These are phyloP conservation scores for Crotalus adamanteus DNA, from an alignment of 2,797 vertebrate species.

Conservation along the genomic window DNA sequence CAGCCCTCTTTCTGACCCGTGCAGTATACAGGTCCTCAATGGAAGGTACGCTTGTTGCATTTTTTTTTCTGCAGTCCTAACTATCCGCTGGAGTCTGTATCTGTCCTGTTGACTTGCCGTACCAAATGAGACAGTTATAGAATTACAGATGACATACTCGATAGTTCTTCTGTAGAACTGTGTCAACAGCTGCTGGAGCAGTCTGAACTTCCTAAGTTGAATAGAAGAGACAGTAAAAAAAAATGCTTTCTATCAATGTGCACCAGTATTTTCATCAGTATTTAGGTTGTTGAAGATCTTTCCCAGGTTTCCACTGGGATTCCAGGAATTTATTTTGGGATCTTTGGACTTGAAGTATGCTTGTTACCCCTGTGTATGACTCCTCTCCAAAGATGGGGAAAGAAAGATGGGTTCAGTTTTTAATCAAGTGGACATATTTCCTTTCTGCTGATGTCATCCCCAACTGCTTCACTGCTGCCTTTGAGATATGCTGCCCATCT, in stretches of 20 bases:
- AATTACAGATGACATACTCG: not conserved
- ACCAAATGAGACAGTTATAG: not conserved
- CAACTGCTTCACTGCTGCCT: not conserved
- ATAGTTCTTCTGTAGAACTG: not conserved
- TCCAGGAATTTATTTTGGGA: not conserved
- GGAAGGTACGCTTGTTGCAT: not conserved
- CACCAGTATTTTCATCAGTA: not conserved
- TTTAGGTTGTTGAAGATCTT: not conserved
- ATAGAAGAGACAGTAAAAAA: not conserved
- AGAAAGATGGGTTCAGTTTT: not conserved
- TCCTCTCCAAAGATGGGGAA: not conserved
- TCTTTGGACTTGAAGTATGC: not conserved
- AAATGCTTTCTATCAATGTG: not conserved
- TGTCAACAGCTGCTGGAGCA: not conserved
- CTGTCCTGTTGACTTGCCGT: not conserved
- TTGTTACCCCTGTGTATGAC: not conserved
- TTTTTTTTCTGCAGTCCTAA: not conserved
- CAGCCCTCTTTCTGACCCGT: not conserved
- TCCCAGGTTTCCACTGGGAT: not conserved
- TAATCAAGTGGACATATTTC: too few relatives aligned
- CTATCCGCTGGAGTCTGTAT: not conserved
- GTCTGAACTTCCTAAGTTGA: not conserved
- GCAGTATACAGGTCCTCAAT: not conserved
- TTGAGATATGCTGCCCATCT: not conserved
- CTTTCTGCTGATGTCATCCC: not conserved